Evolutionary conservation across 2,797 vertebrate genomes (phyloP).

Genomic region (Taeniopygia guttata): DNA sequence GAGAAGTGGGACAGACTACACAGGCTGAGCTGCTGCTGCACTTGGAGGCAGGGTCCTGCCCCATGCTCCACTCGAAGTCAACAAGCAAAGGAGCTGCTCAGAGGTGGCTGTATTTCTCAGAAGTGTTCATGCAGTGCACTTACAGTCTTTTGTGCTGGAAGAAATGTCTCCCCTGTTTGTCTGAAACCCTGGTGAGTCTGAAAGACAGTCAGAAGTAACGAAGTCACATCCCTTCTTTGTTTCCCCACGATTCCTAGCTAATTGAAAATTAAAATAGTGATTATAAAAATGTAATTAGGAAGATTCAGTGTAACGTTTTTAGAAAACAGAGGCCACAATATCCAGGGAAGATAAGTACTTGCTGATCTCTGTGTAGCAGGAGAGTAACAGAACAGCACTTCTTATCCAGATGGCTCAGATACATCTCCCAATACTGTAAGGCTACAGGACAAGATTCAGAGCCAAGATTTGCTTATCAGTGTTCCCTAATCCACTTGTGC

Average conservation of each 20-base stretch:
- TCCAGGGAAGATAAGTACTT: background rate
- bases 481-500: background rate
- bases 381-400: background rate
- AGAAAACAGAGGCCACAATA: background rate
- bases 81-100: rapidly evolving
- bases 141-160: background rate
- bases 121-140: rapidly evolving
- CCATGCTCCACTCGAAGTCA: rapidly evolving
- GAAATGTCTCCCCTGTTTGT: background rate
- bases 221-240: rapidly evolving
- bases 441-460: background rate
- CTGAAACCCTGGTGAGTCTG: background rate
- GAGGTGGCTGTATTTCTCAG: background rate
- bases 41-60: background rate
- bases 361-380: background rate
- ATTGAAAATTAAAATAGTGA: background rate
- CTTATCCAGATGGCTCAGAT: background rate
- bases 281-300: background rate
- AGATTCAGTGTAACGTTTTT: background rate
- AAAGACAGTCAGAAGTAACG: background rate
- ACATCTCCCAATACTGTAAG: background rate
- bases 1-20: background rate
- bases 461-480: background rate
- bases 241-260: background rate
- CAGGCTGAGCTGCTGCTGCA: background rate